Evolutionary conservation across 1,140 invertebrate species (phyloP).

Genomic region (Lepidurus packardi): DNA sequence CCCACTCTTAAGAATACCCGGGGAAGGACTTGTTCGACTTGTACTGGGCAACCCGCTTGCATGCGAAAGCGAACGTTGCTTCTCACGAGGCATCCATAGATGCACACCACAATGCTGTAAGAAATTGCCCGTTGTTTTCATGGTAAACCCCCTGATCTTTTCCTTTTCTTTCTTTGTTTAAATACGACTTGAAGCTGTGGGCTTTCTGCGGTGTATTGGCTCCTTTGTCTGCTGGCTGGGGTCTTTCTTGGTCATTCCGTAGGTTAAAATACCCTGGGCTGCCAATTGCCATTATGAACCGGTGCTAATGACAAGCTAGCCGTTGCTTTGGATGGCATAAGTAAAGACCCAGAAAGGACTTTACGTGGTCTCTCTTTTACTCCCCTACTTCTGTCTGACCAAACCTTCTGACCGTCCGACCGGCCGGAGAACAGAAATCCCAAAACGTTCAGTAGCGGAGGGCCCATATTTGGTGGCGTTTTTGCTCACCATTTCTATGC

Average conservation of each 20-base stretch:
- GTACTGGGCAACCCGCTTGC: too few species aligned
- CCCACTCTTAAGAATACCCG: background rate
- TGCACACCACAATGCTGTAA: too few species aligned
- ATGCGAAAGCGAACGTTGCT: too few species aligned
- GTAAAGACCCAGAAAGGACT: background rate
- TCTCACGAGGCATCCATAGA: too few species aligned
- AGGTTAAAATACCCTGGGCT: slow-evolving; percentile 23
- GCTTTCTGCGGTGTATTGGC: background rate
- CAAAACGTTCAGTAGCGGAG: too few species aligned
- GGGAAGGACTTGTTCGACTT: too few species aligned
- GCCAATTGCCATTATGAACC: slow-evolving; percentile 28
- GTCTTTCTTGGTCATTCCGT: background rate
- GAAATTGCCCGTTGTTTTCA: too few species aligned
- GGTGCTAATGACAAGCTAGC: slow-evolving; percentile 11
- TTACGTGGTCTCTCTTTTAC: background rate
- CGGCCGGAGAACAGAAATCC: too few species aligned
- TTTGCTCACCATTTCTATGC: too few species aligned
- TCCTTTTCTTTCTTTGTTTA: slow-evolving; percentile 9
- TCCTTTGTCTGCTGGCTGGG: background rate
- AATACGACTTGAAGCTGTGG: too few species aligned
- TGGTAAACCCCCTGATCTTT: background rate
- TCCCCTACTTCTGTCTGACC: background rate
- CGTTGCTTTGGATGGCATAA: background rate
- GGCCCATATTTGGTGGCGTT: too few species aligned
- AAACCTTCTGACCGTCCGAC: background rate